Evolutionary conservation across 2,888 invertebrate species (phyloP).

Genomic region (Ormyrus thymus): DNA sequence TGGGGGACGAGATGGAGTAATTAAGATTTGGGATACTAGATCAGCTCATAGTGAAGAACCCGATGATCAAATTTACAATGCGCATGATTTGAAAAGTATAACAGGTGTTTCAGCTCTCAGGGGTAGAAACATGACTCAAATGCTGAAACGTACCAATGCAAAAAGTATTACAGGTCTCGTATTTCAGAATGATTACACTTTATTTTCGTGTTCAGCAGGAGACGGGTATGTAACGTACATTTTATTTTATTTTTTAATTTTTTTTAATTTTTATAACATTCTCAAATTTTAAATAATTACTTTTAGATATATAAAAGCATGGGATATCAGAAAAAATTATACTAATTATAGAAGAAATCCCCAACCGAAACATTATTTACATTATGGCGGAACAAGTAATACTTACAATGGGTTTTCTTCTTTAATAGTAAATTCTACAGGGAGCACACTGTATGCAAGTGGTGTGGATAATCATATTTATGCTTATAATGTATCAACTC

Average conservation of each 20-base stretch:
- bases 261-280: not conserved
- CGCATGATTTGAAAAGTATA: conserved; percentile 77
- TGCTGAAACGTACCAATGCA: conserved; percentile 45
- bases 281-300: conserved; percentile 19
- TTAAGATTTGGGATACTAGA: conserved; percentile 90
- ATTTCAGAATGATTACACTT: conserved; percentile 86
- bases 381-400: conserved; percentile 84
- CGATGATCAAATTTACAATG: conserved; percentile 84
- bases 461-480: conserved; percentile 92
- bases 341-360: conserved; percentile 82
- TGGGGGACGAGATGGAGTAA: conserved; percentile 90
- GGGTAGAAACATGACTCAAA: conserved; percentile 67
- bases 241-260: conserved; percentile 9
- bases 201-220: conserved; percentile 90
- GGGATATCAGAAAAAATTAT: conserved; percentile 92
- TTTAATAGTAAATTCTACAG: conserved; percentile 83
- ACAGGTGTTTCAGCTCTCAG: conserved; percentile 61
- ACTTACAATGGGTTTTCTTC: conserved; percentile 83
- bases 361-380: conserved; percentile 82
- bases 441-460: conserved; percentile 86
- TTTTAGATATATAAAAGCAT: conserved; percentile 83
- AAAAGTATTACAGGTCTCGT: conserved; percentile 89
- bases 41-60: conserved; percentile 77
- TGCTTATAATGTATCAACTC: conserved; percentile 85
- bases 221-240: conserved; percentile 80